Conservation (phyloP, 53 echinoderm and acorn worm genomes). For the Temnopleurus reevesii region DNA sequence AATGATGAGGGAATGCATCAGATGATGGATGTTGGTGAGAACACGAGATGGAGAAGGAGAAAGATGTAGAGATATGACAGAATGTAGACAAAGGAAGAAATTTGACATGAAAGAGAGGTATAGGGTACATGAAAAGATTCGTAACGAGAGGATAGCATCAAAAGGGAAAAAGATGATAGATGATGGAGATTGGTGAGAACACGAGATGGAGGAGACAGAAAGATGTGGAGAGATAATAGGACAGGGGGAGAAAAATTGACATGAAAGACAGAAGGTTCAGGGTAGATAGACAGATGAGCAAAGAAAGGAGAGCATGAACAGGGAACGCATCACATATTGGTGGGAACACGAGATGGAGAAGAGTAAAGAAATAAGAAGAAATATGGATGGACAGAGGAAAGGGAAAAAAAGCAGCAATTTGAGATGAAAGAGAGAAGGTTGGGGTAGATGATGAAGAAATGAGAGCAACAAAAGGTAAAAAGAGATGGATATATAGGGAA, state of each 20-base stretch:
- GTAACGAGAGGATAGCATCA: too few relatives aligned
- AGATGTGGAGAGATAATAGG: too few relatives aligned
- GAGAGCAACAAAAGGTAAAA: not conserved
- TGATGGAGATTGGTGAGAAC: not conserved
- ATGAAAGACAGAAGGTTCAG: not conserved
- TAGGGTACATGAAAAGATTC: too few relatives aligned
- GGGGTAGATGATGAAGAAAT: not conserved
- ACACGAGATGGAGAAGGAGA: not conserved
- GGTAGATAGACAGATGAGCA: not conserved
- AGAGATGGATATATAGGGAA: too few relatives aligned
- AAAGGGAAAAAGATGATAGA: too few relatives aligned
- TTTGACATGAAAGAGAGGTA: too few relatives aligned
- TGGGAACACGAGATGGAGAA: not conserved
- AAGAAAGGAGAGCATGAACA: not conserved
- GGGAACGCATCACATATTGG: not conserved
- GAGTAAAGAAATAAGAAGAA: not conserved
- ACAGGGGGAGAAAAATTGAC: not conserved
- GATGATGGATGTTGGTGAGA: not conserved
- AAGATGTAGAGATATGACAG: too few relatives aligned
- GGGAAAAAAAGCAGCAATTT: not conserved
- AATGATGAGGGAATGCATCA: not conserved
- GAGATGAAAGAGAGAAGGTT: not conserved
- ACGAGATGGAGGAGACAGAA: not conserved
- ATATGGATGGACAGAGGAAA: not conserved
- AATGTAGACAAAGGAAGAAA: not conserved